Evolutionary conservation across 2,797 vertebrate genomes (phyloP).

Genomic region (Myotis vivesi): DNA sequence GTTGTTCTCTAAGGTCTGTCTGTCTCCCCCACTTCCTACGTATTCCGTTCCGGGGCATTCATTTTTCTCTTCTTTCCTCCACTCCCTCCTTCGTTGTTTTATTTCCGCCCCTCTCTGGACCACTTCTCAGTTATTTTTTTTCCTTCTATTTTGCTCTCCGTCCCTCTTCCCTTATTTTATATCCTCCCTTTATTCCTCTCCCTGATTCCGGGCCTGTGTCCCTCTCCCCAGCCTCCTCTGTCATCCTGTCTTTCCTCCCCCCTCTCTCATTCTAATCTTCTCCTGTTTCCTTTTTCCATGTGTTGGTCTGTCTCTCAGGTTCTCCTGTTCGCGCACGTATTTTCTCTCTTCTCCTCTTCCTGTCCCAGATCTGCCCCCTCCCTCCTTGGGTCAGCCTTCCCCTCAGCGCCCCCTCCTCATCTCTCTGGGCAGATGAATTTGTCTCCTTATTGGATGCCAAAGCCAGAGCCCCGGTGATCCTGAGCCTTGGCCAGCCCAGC

Average conservation of each 20-base stretch:
- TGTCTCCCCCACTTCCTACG: constrained; percentile 77
- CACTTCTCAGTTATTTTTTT: not conserved
- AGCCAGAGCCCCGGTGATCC: constrained; percentile 93
- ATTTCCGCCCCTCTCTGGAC: not conserved
- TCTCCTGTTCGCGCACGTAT: not conserved
- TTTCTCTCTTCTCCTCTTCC: not conserved
- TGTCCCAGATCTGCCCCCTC: not conserved
- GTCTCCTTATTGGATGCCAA: constrained; percentile 97
- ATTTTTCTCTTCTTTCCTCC: not conserved
- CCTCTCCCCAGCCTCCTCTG: not conserved
- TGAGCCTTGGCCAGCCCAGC: constrained; percentile 92
- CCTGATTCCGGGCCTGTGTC: accelerated
- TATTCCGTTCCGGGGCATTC: not conserved
- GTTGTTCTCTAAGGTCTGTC: not conserved
- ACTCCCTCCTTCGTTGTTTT: not conserved
- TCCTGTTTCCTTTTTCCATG: not conserved
- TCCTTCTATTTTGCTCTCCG: accelerated
- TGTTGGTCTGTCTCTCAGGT: not conserved
- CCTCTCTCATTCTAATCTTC: not conserved
- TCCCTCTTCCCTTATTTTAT: not conserved
- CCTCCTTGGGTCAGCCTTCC: not conserved
- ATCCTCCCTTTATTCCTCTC: not conserved
- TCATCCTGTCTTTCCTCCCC: not conserved
- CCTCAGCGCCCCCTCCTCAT: not conserved
- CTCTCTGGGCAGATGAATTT: constrained; percentile 94